Percentiles rank a stretch among this genome's conserved stretches.
Evolutionary conservation across 2,113 vertebrate genomes (phyloP).

Genomic region (Colossoma macropomum): DNA sequence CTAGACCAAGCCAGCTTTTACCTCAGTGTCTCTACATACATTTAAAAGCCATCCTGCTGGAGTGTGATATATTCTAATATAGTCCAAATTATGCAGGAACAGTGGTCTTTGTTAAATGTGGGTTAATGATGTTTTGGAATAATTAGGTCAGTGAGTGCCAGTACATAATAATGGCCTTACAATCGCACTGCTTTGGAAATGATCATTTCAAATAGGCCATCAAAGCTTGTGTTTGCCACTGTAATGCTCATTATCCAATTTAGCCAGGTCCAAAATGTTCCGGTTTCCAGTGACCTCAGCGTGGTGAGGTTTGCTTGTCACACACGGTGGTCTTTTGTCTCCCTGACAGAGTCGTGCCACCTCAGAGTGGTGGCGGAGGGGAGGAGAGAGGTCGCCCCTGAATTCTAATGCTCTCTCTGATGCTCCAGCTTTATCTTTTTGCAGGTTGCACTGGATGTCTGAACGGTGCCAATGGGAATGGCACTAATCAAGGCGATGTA

Average conservation of each 20-base stretch:
- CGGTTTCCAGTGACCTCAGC: not conserved
- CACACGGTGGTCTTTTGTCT: constrained; percentile 5
- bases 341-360: not conserved
- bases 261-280: not conserved
- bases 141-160: too few species aligned
- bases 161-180: not conserved
- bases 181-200: not conserved
- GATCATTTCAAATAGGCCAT: not conserved
- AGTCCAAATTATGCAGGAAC: not conserved
- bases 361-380: not conserved
- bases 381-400: constrained; percentile 39
- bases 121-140: not conserved
- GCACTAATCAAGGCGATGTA: constrained; percentile 67
- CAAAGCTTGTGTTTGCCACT: not conserved
- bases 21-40: not conserved
- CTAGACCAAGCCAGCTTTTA: not conserved
- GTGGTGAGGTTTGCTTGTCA: not conserved
- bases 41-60: not conserved
- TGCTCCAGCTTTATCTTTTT: constrained; percentile 61
- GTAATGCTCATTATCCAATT: not conserved
- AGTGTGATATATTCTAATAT: not conserved
- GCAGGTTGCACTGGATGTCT: constrained; percentile 75
- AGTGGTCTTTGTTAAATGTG: not conserved
- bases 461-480: constrained; percentile 69
- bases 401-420: constrained; percentile 65